A percentile compares a stretch with the other conserved stretches of the same genome.
phyloP scores from a whole-genome alignment of 2,113 vertebrate species.

The Patagioenas fasciata region DNA sequence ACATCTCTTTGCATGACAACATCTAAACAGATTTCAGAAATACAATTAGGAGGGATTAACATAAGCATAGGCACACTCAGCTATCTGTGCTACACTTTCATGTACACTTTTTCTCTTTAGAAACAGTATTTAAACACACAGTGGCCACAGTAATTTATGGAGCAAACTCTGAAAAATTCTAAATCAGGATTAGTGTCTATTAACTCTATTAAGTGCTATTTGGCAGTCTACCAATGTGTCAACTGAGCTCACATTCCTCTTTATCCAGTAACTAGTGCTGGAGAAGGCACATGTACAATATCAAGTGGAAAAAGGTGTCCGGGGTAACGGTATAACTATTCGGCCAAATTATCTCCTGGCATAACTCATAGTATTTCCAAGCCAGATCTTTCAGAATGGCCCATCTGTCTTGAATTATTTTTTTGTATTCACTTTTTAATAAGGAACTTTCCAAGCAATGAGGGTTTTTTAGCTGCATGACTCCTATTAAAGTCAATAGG shows the following conservation, averaged over 20 bases:
- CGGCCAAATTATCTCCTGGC: conserved; percentile 45
- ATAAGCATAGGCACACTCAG: background rate
- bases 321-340: background rate
- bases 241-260: conserved; percentile 5
- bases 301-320: conserved; percentile 24
- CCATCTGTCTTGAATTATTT: conserved; percentile 27
- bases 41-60: background rate
- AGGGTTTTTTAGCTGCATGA: conserved; percentile 56
- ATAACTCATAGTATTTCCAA: conserved; percentile 6
- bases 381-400: conserved; percentile 18
- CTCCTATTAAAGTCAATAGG: conserved; percentile 63
- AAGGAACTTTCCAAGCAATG: conserved; percentile 57
- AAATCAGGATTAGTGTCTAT: conserved; percentile 48
- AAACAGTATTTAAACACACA: background rate
- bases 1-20: background rate
- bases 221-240: conserved; percentile 36
- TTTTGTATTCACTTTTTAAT: conserved; percentile 51
- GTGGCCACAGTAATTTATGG: background rate
- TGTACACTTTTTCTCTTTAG: background rate
- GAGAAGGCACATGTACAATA: background rate
- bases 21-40: background rate
- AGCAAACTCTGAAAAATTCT: conserved; percentile 36
- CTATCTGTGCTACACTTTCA: background rate
- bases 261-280: background rate
- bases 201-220: conserved; percentile 46